Conservation (phyloP, 2,113 vertebrate genomes). For the Anarhynchus alexandrinus region DNA sequence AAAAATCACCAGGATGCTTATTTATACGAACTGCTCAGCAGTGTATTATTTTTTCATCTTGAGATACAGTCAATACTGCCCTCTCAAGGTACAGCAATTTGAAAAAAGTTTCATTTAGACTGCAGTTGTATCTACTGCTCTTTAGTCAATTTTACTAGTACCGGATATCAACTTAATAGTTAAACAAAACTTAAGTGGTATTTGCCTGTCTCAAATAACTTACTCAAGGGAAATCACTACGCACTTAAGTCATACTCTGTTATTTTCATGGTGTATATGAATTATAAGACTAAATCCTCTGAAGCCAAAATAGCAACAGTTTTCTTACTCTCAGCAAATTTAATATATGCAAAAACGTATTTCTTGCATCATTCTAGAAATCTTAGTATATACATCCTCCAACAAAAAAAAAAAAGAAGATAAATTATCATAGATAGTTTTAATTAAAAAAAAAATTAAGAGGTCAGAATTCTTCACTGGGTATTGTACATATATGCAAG, state of each 20-base stretch:
- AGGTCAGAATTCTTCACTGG: not conserved
- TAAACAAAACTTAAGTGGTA: not conserved
- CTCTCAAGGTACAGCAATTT: not conserved
- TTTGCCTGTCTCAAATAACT: not conserved
- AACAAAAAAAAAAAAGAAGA: not conserved
- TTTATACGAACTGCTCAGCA: not conserved
- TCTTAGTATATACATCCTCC: not conserved
- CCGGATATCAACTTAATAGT: not conserved
- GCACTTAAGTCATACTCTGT: not conserved
- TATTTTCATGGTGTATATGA: not conserved
- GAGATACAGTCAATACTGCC: not conserved
- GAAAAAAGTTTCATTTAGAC: not conserved
- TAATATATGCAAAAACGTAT: not conserved
- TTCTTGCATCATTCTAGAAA: not conserved
- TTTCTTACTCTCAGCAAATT: not conserved
- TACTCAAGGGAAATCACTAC: not conserved
- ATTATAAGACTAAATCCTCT: not conserved
- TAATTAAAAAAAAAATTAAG: not conserved
- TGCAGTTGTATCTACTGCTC: not conserved
- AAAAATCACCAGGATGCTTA: not conserved
- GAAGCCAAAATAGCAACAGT: not conserved
- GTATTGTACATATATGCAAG: not conserved
- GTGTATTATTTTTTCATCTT: not conserved
- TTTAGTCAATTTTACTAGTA: not conserved
- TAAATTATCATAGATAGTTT: not conserved